Conservation (phyloP, 2,888 invertebrate genomes). For the Drosophila borealis region DNA sequence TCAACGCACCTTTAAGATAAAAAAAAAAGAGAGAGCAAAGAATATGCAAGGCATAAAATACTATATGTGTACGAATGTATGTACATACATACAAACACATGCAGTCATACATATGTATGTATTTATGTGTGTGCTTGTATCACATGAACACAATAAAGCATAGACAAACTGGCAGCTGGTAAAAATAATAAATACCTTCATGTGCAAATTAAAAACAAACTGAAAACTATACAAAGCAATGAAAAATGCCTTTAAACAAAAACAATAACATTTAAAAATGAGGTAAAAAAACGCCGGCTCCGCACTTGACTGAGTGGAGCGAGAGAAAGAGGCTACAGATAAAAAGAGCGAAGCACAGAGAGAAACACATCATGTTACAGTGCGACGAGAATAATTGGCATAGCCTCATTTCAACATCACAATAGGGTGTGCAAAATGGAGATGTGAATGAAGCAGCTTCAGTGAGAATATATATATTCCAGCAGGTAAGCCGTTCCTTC, state of each 20-base stretch:
- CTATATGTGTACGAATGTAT: slow-evolving; percentile 12
- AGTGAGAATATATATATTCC: no score
- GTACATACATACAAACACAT: not conserved
- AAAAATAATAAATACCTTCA: slow-evolving; percentile 32
- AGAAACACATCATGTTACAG: slow-evolving; percentile 32
- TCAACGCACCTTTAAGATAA: slow-evolving; percentile 55
- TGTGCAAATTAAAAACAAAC: slow-evolving; percentile 37
- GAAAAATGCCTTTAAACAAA: slow-evolving; percentile 44
- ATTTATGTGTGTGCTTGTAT: not conserved
- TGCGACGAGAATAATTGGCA: slow-evolving; percentile 26
- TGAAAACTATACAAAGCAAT: slow-evolving; percentile 32
- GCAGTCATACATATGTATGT: not conserved
- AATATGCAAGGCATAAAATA: slow-evolving; percentile 17
- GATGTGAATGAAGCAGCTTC: no score
- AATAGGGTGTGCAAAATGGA: not conserved
- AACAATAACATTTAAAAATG: slow-evolving; percentile 43
- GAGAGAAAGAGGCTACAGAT: slow-evolving; percentile 13
- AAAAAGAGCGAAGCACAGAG: slow-evolving; percentile 2
- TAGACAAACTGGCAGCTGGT: slow-evolving; percentile 28
- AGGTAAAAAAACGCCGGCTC: slow-evolving; percentile 61
- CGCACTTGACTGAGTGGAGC: slow-evolving; percentile 43
- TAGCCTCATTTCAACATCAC: not conserved
- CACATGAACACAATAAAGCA: slow-evolving; percentile 12
- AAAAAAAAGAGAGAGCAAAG: slow-evolving; percentile 19
- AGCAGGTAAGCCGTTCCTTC: no score